These are phyloP conservation scores for Daktulosphaira vitifoliae DNA, from an alignment of 1,140 invertebrate genomes.

Conservation along the genomic window DNA sequence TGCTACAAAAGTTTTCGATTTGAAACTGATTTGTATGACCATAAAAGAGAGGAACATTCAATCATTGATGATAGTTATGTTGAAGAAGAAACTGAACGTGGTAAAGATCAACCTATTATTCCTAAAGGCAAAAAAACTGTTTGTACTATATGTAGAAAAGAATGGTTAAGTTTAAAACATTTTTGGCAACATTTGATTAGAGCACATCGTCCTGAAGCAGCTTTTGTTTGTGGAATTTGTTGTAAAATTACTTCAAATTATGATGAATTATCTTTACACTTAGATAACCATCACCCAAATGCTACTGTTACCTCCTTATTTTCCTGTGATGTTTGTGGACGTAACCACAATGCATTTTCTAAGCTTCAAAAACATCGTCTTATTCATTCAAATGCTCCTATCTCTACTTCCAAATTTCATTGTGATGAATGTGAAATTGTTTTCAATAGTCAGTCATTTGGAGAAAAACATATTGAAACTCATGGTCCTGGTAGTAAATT, in stretches of 20 bases:
- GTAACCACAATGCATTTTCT: conserved; percentile 54
- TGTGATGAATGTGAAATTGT: conserved; percentile 31
- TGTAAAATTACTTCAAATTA: conserved; percentile 50
- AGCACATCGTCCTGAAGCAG: conserved; percentile 50
- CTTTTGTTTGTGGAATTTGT: conserved; percentile 54
- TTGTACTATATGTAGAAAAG: conserved; percentile 53
- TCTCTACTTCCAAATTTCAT: not conserved
- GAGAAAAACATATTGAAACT: conserved; percentile 24
- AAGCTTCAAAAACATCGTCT: conserved; percentile 52
- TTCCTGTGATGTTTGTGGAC: conserved; percentile 52
- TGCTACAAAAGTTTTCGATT: conserved; percentile 37
- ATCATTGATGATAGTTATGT: conserved; percentile 22
- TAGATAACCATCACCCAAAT: conserved; percentile 47
- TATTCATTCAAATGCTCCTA: conserved; percentile 47
- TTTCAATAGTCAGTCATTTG: conserved; percentile 12
- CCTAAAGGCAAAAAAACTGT: conserved; percentile 32
- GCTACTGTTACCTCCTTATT: conserved; percentile 48
- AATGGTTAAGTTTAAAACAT: conserved; percentile 54
- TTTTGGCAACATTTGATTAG: conserved; percentile 56
- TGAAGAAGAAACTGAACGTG: conserved; percentile 11
- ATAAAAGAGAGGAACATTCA: conserved; percentile 43
- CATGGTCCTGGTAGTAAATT: conserved; percentile 19
- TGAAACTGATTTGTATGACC: conserved; percentile 46
- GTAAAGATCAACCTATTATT: not conserved
- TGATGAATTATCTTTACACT: conserved; percentile 47